Evolutionary conservation across 2,113 vertebrate species (phyloP).

Genomic region (Protomyctophum bolini): DNA sequence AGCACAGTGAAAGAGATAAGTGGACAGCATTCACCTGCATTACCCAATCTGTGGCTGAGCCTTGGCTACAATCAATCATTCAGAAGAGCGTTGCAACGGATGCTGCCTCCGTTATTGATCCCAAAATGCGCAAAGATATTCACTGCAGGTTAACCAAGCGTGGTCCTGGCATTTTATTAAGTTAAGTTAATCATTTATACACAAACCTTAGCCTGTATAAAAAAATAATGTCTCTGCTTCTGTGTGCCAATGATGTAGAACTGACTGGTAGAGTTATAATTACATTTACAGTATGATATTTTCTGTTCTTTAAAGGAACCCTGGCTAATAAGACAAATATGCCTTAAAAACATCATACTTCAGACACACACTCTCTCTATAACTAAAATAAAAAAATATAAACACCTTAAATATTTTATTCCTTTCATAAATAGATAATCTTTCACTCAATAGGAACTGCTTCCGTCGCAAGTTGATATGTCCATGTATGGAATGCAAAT

Average conservation of each 20-base stretch:
- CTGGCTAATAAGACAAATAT: too few relatives aligned
- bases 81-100: conserved; percentile 61
- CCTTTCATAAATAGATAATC: too few relatives aligned
- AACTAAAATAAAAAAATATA: too few relatives aligned
- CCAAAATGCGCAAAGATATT: conserved; percentile 70
- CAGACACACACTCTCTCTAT: too few relatives aligned
- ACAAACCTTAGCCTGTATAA: conserved; percentile 20
- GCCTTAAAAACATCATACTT: too few relatives aligned
- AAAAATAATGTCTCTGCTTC: conserved; percentile 15
- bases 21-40: conserved; percentile 41
- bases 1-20: conserved; percentile 18
- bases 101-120: conserved; percentile 71
- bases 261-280: conserved; percentile 30
- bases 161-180: conserved; percentile 53
- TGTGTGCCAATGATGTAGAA: conserved; percentile 36
- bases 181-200: conserved; percentile 52
- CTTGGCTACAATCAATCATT: conserved; percentile 61
- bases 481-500: too few relatives aligned
- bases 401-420: too few relatives aligned
- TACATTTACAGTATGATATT: conserved; percentile 8
- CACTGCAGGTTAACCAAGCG: conserved; percentile 71
- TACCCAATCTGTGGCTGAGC: conserved; percentile 50
- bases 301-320: background rate
- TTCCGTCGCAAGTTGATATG: too few relatives aligned
- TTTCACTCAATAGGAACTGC: too few relatives aligned